Evolutionary conservation across 2,797 vertebrate species (phyloP).

Genomic region (Urocyon cinereoargenteus): DNA sequence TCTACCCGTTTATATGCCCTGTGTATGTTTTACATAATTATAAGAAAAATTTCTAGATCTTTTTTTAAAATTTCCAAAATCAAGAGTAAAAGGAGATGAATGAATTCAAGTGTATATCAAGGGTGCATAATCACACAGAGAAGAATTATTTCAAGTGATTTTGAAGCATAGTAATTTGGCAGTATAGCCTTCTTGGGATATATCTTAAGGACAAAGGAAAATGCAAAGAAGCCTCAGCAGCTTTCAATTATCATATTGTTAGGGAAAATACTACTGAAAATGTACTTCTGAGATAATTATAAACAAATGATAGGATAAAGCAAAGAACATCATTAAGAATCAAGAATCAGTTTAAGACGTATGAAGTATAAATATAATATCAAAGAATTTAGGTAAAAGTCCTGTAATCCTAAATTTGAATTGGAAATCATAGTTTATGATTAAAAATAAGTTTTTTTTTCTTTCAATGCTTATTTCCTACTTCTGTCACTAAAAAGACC

Average conservation of each 20-base stretch:
- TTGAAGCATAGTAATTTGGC: background rate
- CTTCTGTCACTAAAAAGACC: background rate
- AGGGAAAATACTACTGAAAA: background rate
- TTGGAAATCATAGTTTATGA: background rate
- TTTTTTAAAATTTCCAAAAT: background rate
- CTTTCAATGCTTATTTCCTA: background rate
- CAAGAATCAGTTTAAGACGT: conserved; percentile 16
- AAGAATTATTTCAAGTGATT: background rate
- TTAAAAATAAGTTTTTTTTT: background rate
- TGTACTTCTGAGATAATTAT: background rate
- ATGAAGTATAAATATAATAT: conserved; percentile 42
- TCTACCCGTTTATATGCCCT: background rate
- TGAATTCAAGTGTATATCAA: background rate
- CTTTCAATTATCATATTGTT: background rate
- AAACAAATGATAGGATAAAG: background rate
- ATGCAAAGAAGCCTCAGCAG: background rate
- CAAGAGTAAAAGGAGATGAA: background rate
- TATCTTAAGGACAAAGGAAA: background rate
- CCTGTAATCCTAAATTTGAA: background rate
- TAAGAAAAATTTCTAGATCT: background rate
- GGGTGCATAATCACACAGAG: background rate
- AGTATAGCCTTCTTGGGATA: background rate
- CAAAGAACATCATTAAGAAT: background rate
- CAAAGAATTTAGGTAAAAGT: conserved; percentile 19
- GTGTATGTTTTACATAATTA: background rate